A percentile compares a stretch with the other conserved stretches of the same genome.
phyloP scores from a whole-genome alignment of 2,113 vertebrate species.

The Eptesicus fuscus region DNA sequence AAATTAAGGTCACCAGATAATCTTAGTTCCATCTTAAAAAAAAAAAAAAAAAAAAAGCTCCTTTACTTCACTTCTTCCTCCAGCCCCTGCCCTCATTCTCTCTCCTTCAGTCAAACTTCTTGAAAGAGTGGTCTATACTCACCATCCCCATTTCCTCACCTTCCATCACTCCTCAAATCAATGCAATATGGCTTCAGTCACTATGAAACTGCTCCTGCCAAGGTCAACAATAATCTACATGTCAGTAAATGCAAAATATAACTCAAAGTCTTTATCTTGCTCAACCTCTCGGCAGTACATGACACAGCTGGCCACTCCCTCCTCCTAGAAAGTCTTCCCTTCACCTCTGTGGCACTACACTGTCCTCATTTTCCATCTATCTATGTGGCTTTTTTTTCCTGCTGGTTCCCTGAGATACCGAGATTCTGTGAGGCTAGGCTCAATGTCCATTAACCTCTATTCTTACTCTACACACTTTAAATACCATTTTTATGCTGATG shows the following conservation, averaged over 20 bases:
- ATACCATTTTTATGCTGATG: slow-evolving; percentile 1
- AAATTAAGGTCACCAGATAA: slow-evolving; percentile 10
- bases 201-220: slow-evolving; percentile 72
- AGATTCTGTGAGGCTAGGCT: background rate
- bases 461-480: background rate
- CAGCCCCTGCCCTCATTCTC: slow-evolving; percentile 23
- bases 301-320: background rate
- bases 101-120: slow-evolving; percentile 51
- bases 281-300: slow-evolving; percentile 29
- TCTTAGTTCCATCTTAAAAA: background rate
- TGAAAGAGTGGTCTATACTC: slow-evolving; percentile 61
- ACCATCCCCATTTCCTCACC: slow-evolving; percentile 70
- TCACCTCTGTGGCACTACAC: background rate
- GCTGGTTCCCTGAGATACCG: background rate
- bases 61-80: background rate
- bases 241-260: slow-evolving; percentile 52
- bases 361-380: background rate
- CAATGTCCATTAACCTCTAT: background rate
- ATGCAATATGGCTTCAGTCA: slow-evolving; percentile 71
- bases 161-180: slow-evolving; percentile 72
- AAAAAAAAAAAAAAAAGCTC: background rate
- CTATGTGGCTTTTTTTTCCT: background rate
- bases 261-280: slow-evolving; percentile 20
- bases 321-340: background rate
- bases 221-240: slow-evolving; percentile 70